Conservation (phyloP, 23 tunicate genomes). For the Halocynthia aurantium region DNA sequence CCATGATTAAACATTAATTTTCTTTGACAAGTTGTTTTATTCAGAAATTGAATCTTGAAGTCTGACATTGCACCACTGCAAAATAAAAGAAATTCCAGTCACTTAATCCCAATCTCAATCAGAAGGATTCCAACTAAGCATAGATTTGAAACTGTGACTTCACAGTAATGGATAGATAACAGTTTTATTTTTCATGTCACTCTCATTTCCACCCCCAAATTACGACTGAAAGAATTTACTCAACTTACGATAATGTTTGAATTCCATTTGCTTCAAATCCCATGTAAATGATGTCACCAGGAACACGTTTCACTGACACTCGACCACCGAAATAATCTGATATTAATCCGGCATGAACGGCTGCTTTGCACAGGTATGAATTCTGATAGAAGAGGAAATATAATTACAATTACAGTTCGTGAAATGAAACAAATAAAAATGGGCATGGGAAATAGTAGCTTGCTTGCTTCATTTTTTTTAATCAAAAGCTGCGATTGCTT, state of each 20-base stretch:
- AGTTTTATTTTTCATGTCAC: no score
- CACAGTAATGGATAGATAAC: no score
- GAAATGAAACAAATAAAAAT: background rate
- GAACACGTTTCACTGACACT: constrained; percentile 33
- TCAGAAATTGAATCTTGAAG: constrained; percentile 34
- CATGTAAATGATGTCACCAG: constrained; percentile 29
- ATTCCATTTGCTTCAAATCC: constrained; percentile 46
- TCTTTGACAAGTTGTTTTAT: constrained; percentile 20
- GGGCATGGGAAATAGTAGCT: background rate
- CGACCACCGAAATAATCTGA: constrained; percentile 66
- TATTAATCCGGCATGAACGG: constrained; percentile 88
- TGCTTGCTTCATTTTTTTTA: no score
- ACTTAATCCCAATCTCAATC: no score
- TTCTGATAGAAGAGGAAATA: constrained; percentile 17
- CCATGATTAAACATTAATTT: constrained; percentile 13
- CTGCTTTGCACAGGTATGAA: constrained; percentile 72
- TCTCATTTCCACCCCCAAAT: no score
- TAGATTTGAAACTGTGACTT: no score
- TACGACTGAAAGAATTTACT: no score
- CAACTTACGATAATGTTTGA: constrained; percentile 46
- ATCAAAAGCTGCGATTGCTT: no score
- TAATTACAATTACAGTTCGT: background rate
- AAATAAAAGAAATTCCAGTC: background rate
- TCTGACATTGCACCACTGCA: constrained; percentile 59
- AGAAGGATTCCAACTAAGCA: no score